Evolutionary conservation across 2,797 vertebrate genomes (phyloP), one percentile per base, ranked within the genome.

Genomic region (Carapus acus): DNA sequence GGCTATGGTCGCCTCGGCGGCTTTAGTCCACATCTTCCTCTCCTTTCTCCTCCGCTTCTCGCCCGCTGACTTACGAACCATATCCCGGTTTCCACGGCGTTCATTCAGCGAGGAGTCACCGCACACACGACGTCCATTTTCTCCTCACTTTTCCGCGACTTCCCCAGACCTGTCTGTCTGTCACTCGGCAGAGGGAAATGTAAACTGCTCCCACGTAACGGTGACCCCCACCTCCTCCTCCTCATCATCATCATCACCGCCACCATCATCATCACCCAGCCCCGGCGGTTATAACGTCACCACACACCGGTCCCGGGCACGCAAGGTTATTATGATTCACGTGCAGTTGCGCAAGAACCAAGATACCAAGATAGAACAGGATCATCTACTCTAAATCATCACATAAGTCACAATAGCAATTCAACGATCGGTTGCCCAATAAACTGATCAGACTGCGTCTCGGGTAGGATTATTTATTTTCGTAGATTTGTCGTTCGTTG

Each of bases 81-180:
- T 1, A 45, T 65, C 48, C 73, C 45, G 3, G 41, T 44, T 55
- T 22, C 15, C 6, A 1, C 18, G 44, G 13, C 18, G 7, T 17
- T 3, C 5, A 5, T 23, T 1, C 13, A 6, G 11, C 19, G 24
- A 29, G 59, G 62, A 42, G 24, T 29, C 3, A 7, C 14, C 31
- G 1, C 1, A 6, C 20, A 19, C 4, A 29, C 12, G 38, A 50
- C 70, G 31, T 71, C 73, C 64, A 47, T 69, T 60, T 67, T 39
- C 62, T 39, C 16, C 45, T 37, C 31, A 27, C 66, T 43, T 67
- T 55, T 12, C 13, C 11, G 48, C 3, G 20, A 77, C 83, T 80
- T 83, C 77, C 83, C 77, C 58, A 50, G 62, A 65, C 43, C 9
- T 3, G 39, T 50, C 16, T 63, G 65, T 61, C 76, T 60, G 74